Evolutionary conservation across 2,797 vertebrate genomes (phyloP).

Genomic region (Erithacus rubecula): DNA sequence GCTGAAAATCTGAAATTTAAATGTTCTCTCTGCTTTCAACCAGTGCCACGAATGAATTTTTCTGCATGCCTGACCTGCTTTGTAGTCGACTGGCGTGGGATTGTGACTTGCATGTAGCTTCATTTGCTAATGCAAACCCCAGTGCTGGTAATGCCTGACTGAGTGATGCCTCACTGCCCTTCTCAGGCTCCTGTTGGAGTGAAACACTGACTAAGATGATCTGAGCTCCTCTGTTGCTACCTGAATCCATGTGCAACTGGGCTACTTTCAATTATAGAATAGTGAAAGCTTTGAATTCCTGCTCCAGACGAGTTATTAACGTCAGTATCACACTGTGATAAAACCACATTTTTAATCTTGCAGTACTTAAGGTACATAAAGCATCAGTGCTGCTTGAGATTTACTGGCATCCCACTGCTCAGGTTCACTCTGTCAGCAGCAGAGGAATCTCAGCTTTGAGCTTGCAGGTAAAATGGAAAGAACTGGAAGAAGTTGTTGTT

Average conservation of each 20-base stretch:
- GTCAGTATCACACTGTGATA: slow-evolving; percentile 61
- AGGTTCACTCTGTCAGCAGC: slow-evolving; percentile 37
- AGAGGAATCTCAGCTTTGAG: slow-evolving; percentile 22
- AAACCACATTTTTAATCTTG: slow-evolving; percentile 71
- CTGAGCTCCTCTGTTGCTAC: slow-evolving; percentile 30
- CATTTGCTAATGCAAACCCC: slow-evolving; percentile 32
- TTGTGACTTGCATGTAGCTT: slow-evolving; percentile 24
- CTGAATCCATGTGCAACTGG: slow-evolving; percentile 27
- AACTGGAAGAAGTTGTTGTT: slow-evolving; percentile 13
- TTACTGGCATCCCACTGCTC: slow-evolving; percentile 39
- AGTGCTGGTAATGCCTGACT: neutral
- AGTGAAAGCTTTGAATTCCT: slow-evolving; percentile 63
- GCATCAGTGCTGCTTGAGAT: slow-evolving; percentile 32
- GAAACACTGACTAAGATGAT: slow-evolving; percentile 45
- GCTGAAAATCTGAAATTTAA: slow-evolving; percentile 35
- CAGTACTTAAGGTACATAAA: slow-evolving; percentile 57
- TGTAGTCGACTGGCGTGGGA: slow-evolving; percentile 30
- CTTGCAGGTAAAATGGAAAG: neutral
- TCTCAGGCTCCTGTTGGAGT: slow-evolving; percentile 3
- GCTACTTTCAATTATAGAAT: slow-evolving; percentile 70
- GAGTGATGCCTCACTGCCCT: slow-evolving; percentile 11
- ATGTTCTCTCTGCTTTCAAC: slow-evolving; percentile 32
- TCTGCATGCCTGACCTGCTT: slow-evolving; percentile 44
- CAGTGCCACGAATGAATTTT: slow-evolving; percentile 36
- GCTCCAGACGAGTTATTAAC: slow-evolving; percentile 68